Evolutionary conservation across 1,140 invertebrate species (phyloP).

Genomic region (Zaprionus gabonicus): DNA sequence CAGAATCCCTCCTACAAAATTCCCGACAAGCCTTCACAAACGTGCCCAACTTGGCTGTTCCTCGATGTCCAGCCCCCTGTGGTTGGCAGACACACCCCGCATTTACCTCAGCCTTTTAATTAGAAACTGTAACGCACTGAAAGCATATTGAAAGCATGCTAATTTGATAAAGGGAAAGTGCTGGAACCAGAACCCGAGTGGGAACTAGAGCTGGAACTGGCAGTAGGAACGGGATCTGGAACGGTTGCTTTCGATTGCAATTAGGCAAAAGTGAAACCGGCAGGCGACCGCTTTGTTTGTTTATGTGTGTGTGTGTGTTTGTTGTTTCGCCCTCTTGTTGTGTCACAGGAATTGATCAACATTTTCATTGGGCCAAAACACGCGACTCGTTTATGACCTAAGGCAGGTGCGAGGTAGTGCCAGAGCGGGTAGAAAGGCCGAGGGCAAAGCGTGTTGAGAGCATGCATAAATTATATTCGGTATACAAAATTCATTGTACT

Average conservation of each 20-base stretch:
- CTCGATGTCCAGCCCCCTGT: constrained; percentile 6
- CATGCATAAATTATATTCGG: constrained; percentile 67
- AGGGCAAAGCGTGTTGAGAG: constrained; percentile 34
- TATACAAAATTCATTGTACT: constrained; percentile 47
- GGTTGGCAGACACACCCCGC: constrained; percentile 57
- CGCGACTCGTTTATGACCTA: constrained; percentile 49
- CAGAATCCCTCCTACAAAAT: not conserved
- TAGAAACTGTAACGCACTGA: constrained; percentile 56
- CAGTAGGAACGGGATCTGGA: not conserved
- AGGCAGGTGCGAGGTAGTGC: not conserved
- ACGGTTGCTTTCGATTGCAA: constrained; percentile 16
- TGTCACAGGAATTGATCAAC: constrained; percentile 68
- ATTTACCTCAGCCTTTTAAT: constrained; percentile 61
- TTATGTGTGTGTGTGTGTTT: not conserved
- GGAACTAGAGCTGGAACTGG: not conserved
- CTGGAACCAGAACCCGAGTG: constrained; percentile 1
- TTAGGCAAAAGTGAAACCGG: constrained; percentile 12
- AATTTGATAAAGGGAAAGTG: constrained; percentile 45
- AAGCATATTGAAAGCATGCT: constrained; percentile 45
- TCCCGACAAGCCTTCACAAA: not conserved
- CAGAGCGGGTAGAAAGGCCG: not conserved
- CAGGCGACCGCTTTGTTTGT: not conserved
- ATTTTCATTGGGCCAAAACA: constrained; percentile 64
- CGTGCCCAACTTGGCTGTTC: not conserved
- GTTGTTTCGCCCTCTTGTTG: not conserved